Evolutionary conservation across 1,140 invertebrate genomes (phyloP), one percentile per base, ranked within the genome.

Genomic region (Listronotus oregonensis): DNA sequence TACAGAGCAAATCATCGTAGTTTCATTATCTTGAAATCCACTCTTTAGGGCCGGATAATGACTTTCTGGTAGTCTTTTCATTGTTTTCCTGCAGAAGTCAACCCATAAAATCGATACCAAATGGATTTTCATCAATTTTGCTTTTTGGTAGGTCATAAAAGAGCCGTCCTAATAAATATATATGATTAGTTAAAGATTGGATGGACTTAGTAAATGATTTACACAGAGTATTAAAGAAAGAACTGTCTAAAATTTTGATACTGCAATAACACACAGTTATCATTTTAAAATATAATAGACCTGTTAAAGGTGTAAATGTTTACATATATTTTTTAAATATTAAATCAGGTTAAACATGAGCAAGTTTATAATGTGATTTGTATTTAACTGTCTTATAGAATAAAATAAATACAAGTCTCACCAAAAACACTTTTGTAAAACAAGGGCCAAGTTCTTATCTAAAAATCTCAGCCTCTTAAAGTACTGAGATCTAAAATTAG

Each of bases 91-190:
- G n/a, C 72, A 62, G 32, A 75, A 75, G 46, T 80, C 78, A 8
- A 80, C 55, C 79, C 79, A 80, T 5, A 80, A 59, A 10, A 78
- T 73, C 4, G 78, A 80, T 6, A 80, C 77, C 9, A 80, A 61
- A 74, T 79, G 77, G 6, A 73, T 62, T 64, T 79, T 79, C 46
- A 76, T 62, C 8, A 78, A 60, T 65, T 75, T 79, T 10, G 79
- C 79, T 68, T 73, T 74, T 66, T 78, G 71, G 54, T 66, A 80
- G 0, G 78, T 80, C 43, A 70, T 66, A 65, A 74, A 73, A 10
- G 71, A 73, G 32, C 76, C 79, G 70, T 78, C 74, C 71, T 76
- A 49, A 37, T 18, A 60, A 52, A 40, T 1, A 66, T 15, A 11
- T 15, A 52, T 32, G 11, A 8, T 32, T 6, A 18, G 14, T 11